These are phyloP conservation scores for Pangasius macronema DNA, from an alignment of 2,797 vertebrate species.

Conservation along the genomic window DNA sequence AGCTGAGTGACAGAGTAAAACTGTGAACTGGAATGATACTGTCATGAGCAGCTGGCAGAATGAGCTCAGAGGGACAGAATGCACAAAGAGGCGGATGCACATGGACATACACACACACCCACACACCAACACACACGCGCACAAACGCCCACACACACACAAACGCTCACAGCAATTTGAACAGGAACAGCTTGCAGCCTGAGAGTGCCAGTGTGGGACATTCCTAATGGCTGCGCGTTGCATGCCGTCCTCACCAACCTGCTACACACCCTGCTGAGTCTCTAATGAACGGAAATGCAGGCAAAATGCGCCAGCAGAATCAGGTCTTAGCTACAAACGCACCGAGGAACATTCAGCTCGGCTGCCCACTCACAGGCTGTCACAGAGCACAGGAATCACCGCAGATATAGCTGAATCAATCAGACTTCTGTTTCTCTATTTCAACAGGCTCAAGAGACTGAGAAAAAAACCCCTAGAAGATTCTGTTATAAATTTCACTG, in stretches of 20 bases:
- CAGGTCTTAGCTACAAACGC: slow-evolving; percentile 44
- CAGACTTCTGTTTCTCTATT: slow-evolving; percentile 25
- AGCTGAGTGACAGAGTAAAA: slow-evolving; percentile 15
- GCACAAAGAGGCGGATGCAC: slow-evolving; percentile 44
- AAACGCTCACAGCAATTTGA: slow-evolving; percentile 30
- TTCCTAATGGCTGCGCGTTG: slow-evolving; percentile 52
- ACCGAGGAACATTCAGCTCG: slow-evolving; percentile 54
- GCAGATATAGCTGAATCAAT: slow-evolving; percentile 23
- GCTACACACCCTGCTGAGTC: slow-evolving; percentile 60
- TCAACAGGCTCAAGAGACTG: slow-evolving; percentile 3
- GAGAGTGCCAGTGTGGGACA: slow-evolving; percentile 57
- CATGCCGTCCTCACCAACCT: slow-evolving; percentile 56
- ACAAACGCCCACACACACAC: background rate
- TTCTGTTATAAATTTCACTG: slow-evolving; percentile 20
- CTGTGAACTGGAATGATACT: slow-evolving; percentile 2
- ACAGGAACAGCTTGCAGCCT: slow-evolving; percentile 52
- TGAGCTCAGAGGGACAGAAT: slow-evolving; percentile 50
- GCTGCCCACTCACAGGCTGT: slow-evolving; percentile 72
- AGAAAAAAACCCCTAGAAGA: background rate
- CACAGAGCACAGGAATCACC: slow-evolving; percentile 45
- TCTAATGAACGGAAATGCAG: slow-evolving; percentile 70
- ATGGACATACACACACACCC: slow-evolving; percentile 42
- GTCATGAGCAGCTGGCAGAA: slow-evolving; percentile 15
- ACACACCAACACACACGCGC: background rate
- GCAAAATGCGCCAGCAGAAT: slow-evolving; percentile 58